Base-by-base conservation (phyloP, 2,888 invertebrate genomes). In the Morpho deidamia region DNA sequence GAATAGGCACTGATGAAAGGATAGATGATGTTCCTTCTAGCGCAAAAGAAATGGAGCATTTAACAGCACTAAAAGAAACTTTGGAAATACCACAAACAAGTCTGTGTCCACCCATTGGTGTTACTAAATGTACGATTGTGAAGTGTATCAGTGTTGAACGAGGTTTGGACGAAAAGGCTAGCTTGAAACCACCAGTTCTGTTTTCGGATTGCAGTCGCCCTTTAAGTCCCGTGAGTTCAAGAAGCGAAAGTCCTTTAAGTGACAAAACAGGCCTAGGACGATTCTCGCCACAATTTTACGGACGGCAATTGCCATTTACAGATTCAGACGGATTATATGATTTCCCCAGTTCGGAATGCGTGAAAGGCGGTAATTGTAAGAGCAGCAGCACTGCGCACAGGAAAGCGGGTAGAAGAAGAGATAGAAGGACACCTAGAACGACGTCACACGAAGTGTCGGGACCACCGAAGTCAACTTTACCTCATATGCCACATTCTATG, bases 261-360 rank as follows among this genome's bases (percentile, higher is more conserved):
- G 95, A 95, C 74, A 92, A 92, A 67, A 93, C 93, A 45, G 92
- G 93, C 42, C 77, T 93, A 62, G 92, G 92, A 32, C 83, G 93
- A 53, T 94, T 94, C 78, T 93, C 94, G 3, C 93, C 94, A 0
- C 93, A 93, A 68, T 94, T 94, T 77, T 94, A 94, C 74, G 93
- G 94, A 35, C 90, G 92, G 60, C 91, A 93, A 68, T 75, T 94
- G 56, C 94, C 94, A 11, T 93, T 94, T 69, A 95, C 95, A 10
- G 95, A 95, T 78, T 95, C 95, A 0, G 95, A 95, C 74, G 95
- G 95, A 3, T 81, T 95, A 14, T 95, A 95, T 73, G 95, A 95
- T 76, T 95, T 94, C 71, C 94, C 95, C 4, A 95, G 94, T 74
- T 94, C 94, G 7, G 95, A 95, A 73, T 92, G 92, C 61, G 85